Percentiles rank a stretch among this genome's conserved stretches.
Conservation (phyloP, 2,888 invertebrate genomes). For the Microplitis manilae region DNA sequence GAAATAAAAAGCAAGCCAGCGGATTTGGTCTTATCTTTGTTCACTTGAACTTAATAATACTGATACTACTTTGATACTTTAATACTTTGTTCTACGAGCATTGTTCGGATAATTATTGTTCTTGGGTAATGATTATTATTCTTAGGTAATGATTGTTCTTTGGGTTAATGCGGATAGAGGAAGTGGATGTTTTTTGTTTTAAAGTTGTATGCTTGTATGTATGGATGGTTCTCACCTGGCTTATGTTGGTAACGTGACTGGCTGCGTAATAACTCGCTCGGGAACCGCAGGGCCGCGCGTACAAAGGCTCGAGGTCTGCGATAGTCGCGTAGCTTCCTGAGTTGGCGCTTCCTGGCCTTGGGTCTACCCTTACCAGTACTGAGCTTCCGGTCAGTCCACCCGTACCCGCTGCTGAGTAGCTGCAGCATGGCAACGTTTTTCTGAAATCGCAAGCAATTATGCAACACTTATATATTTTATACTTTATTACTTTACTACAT, state of each 20-base stretch:
- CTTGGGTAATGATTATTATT: constrained; percentile 8
- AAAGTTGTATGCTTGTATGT: background rate
- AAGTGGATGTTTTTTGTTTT: background rate
- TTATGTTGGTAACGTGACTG: constrained; percentile 83
- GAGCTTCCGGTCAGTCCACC: constrained; percentile 81
- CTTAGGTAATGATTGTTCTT: constrained; percentile 9
- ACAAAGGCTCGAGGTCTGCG: constrained; percentile 80
- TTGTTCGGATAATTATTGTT: constrained; percentile 18
- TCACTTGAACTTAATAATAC: background rate
- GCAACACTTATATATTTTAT: constrained; percentile 18
- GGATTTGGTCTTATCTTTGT: background rate
- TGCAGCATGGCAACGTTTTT: constrained; percentile 74
- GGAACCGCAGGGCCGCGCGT: constrained; percentile 74
- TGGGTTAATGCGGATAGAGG: background rate
- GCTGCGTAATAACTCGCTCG: constrained; percentile 85
- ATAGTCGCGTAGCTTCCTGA: constrained; percentile 89
- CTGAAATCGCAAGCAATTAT: constrained; percentile 56
- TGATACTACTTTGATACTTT: background rate
- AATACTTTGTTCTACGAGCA: background rate
- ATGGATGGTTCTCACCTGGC: constrained; percentile 74
- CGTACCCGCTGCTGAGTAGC: constrained; percentile 83
- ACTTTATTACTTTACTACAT: background rate
- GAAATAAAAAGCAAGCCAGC: background rate
- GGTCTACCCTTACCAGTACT: constrained; percentile 83
- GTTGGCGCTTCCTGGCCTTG: constrained; percentile 82